Evolutionary conservation across 2,797 vertebrate species (phyloP).

Genomic region (Lacerta bilineata): DNA sequence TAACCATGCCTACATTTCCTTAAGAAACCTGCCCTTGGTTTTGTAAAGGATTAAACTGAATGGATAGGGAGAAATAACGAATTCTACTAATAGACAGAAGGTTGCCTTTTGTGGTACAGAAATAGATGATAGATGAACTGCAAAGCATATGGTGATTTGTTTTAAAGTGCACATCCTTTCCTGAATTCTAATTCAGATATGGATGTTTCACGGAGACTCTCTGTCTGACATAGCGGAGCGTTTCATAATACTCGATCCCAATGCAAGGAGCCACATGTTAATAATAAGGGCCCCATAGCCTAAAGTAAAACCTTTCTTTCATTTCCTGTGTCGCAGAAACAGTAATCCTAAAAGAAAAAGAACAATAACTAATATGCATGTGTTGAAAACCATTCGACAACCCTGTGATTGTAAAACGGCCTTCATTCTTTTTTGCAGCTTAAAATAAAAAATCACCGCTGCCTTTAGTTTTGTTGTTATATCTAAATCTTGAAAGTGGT

Average conservation of each 20-base stretch:
- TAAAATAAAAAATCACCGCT: background rate
- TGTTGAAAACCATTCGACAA: conserved; percentile 45
- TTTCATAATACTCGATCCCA: conserved; percentile 48
- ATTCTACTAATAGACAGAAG: conserved; percentile 59
- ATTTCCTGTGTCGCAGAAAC: conserved; percentile 78
- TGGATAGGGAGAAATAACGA: conserved; percentile 40
- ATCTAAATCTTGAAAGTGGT: background rate
- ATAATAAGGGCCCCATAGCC: conserved; percentile 52
- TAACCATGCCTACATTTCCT: background rate
- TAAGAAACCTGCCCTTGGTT: background rate
- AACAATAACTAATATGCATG: conserved; percentile 64
- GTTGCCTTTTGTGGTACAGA: conserved; percentile 56
- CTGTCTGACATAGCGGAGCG: conserved; percentile 53
- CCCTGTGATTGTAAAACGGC: conserved; percentile 47
- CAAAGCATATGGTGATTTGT: conserved; percentile 63
- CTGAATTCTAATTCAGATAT: conserved; percentile 55
- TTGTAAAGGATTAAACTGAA: background rate
- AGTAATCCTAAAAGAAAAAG: conserved; percentile 61
- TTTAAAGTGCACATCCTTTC: conserved; percentile 51
- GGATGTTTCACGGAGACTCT: conserved; percentile 45
- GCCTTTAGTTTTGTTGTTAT: background rate
- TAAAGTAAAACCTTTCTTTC: conserved; percentile 68
- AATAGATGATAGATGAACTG: conserved; percentile 59
- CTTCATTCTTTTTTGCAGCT: background rate
- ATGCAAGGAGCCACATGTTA: conserved; percentile 58